A percentile compares a stretch with the other conserved stretches of the same genome.
phyloP scores from a whole-genome alignment of 2,888 invertebrate species.

The Brachycybe producta region DNA sequence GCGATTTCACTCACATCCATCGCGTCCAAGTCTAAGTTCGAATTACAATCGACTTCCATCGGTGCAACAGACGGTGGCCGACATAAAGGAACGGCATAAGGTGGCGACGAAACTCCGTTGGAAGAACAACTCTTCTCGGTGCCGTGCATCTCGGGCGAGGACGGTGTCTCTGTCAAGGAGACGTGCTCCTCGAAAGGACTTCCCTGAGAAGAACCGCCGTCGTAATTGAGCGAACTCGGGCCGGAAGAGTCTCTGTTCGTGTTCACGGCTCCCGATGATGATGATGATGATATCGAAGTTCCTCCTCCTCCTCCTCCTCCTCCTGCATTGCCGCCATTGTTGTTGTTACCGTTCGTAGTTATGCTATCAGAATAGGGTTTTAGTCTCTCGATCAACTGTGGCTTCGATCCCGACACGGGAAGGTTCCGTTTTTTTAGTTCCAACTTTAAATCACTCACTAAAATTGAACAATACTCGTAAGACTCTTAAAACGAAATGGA shows the following conservation, averaged over 20 bases:
- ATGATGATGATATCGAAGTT: constrained; percentile 13
- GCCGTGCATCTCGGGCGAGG: constrained; percentile 14
- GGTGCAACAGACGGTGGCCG: constrained; percentile 32
- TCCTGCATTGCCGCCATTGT: constrained; percentile 15
- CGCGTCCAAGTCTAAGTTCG: constrained; percentile 19
- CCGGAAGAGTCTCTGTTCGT: background rate
- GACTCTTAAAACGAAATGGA: no score
- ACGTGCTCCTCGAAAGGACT: constrained; percentile 2
- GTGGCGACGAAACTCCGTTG: constrained; percentile 4
- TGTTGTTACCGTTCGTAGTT: constrained; percentile 6
- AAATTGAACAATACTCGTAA: constrained; percentile 16
- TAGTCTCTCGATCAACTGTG: constrained; percentile 81
- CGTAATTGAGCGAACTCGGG: constrained; percentile 11
- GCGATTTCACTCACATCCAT: constrained; percentile 22
- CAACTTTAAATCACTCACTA: constrained; percentile 79
- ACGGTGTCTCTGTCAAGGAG: constrained; percentile 16
- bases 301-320: background rate
- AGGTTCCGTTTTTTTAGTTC: constrained; percentile 86
- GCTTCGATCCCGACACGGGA: constrained; percentile 91
- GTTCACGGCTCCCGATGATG: constrained; percentile 1
- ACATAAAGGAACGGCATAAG: constrained; percentile 19
- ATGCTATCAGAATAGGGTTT: constrained; percentile 43
- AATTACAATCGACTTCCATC: constrained; percentile 30
- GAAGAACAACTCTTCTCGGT: background rate
- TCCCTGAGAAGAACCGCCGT: constrained; percentile 15